These are phyloP conservation scores for Neodon shergylaensis DNA, from an alignment of 2,113 vertebrate species.

Conservation along the genomic window DNA sequence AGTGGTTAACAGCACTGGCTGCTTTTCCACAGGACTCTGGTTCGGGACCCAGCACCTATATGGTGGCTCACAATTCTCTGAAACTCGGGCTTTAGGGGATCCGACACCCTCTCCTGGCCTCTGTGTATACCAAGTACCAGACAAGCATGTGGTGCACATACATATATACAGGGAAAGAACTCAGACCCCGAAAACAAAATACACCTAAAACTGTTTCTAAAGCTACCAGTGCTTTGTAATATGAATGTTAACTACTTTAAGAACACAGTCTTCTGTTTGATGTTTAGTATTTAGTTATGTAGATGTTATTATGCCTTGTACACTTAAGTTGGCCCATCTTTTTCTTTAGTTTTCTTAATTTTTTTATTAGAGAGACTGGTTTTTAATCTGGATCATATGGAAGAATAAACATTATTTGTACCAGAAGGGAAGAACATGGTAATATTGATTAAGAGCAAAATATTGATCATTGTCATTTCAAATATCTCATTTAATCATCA, in stretches of 20 bases:
- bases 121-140: not conserved
- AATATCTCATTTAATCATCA: not conserved
- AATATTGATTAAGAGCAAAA: not conserved
- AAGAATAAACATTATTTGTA: conserved; percentile 16
- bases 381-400: not conserved
- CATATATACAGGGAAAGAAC: not conserved
- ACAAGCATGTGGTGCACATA: not conserved
- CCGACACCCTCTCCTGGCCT: not conserved
- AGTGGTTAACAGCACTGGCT: not conserved
- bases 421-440: not conserved
- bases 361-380: not conserved
- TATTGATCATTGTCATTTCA: not conserved
- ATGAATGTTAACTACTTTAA: not conserved
- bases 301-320: not conserved
- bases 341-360: not conserved
- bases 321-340: not conserved
- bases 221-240: not conserved
- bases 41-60: not conserved
- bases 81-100: not conserved
- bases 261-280: not conserved
- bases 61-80: not conserved
- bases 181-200: not conserved
- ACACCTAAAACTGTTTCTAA: not conserved
- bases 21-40: not conserved
- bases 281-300: not conserved